These are phyloP conservation scores for Aleiodes testaceus DNA, from an alignment of 2,888 invertebrate genomes.

Conservation along the genomic window DNA sequence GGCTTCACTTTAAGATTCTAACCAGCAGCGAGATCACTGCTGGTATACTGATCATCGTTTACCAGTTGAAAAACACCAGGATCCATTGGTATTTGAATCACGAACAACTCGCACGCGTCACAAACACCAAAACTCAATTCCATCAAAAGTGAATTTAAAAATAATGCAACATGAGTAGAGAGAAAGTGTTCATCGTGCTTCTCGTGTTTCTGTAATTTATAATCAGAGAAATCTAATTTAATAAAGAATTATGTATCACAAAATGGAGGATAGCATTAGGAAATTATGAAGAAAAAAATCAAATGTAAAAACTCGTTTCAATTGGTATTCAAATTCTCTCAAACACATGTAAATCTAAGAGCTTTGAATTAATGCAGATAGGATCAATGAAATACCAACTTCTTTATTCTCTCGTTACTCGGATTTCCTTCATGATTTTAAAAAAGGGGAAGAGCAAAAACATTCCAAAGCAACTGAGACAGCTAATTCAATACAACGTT, in stretches of 20 bases:
- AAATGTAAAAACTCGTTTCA: no score
- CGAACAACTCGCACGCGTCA: conserved; percentile 17
- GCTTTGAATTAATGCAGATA: background rate
- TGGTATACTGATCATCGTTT: conserved; percentile 2
- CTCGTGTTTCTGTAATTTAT: background rate
- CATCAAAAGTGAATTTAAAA: background rate
- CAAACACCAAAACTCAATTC: conserved; percentile 17
- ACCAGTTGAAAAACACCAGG: background rate
- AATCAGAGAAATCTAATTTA: conserved; percentile 2
- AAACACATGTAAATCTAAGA: background rate
- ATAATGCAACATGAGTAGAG: background rate
- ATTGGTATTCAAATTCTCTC: no score
- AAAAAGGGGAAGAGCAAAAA: no score
- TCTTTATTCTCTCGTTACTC: conserved; percentile 1
- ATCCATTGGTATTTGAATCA: background rate
- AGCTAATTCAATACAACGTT: conserved; percentile 15
- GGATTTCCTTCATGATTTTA: background rate
- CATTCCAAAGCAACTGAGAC: background rate
- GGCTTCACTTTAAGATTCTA: conserved; percentile 2
- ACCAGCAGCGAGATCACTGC: no score
- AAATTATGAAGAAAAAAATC: no score
- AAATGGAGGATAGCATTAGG: no score
- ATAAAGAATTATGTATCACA: no score
- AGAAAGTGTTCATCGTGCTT: conserved; percentile 1
- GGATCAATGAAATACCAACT: background rate